Base-by-base conservation (phyloP, 2,113 vertebrate genomes). In the Gavialis gangeticus region DNA sequence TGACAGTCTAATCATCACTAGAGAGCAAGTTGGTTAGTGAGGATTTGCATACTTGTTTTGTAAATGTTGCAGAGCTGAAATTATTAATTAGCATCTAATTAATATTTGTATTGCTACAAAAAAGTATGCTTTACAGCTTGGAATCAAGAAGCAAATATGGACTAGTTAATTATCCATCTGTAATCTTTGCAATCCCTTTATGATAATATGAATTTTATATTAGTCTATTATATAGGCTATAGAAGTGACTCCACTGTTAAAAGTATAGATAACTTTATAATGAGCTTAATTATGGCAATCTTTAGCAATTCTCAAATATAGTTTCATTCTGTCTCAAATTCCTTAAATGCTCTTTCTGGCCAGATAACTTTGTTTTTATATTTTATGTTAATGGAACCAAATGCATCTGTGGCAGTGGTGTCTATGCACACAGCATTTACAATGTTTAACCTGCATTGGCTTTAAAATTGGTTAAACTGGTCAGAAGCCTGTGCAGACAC, bases 51-150 rank as follows among this genome's bases (percentile, higher is more conserved):
- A 96, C 57, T 91, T 97, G 69, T 93, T 97, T 98, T 97, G 87
- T 89, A 95, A 96, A 95, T 91, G 37, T 91, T 95, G 75, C 34
- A 80, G 94, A 63, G 25, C 69, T 96, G 87, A 97, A 95, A 94
- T 94, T 96, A 95, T 96, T 96, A 96, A 95, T 95, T 95, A 96
- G 84, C 91, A 96, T 88, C 28, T 95, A 97, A 97, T 93, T 97
- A 97, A 91, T 94, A 96, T 94, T 73, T 91, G 4, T 91, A 91
- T 95, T 96, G 55, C 64, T 91, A 84, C 30, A 95, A 64, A 78
- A 92, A 95, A 46, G 27, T 94, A 97, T 91, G 63, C 87, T 95
- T 97, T 95, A 92, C 92, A 96, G 64, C 34, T 93, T 83, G 62
- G 81, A 98, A 96, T 97, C 64, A 94, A 77, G 34, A 85, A 89